These are phyloP conservation scores for Hemibagrus guttatus DNA, from an alignment of 2,797 vertebrate genomes.

Conservation along the genomic window DNA sequence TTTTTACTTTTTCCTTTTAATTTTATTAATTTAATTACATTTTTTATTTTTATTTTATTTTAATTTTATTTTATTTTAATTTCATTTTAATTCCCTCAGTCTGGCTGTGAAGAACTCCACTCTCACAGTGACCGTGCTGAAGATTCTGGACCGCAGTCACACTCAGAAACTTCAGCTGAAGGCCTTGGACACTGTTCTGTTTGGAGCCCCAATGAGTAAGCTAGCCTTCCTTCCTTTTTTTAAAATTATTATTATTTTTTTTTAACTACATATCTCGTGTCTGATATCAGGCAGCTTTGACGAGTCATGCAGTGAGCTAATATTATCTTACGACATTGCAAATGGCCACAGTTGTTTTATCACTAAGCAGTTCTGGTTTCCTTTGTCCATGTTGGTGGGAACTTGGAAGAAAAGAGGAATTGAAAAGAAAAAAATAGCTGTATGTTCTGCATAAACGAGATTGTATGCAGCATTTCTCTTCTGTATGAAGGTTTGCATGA, in stretches of 20 bases:
- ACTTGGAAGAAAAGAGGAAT: neutral
- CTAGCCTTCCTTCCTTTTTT: constrained; percentile 43
- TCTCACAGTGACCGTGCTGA: constrained; percentile 86
- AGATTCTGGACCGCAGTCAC: constrained; percentile 94
- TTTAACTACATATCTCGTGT: too few species aligned
- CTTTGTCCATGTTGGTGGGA: neutral
- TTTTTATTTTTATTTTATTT: too few species aligned
- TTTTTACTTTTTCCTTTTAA: too few species aligned
- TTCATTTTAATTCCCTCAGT: constrained; percentile 68
- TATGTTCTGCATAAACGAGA: neutral
- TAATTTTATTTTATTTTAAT: neutral
- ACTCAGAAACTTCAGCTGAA: constrained; percentile 96
- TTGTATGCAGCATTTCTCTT: neutral
- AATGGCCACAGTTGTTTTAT: neutral
- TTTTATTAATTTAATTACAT: too few species aligned
- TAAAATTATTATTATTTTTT: neutral
- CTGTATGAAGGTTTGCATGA: neutral
- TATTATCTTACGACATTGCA: neutral
- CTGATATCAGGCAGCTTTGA: too few species aligned
- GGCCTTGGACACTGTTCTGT: constrained; percentile 92
- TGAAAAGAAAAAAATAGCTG: neutral
- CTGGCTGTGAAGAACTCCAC: constrained; percentile 91
- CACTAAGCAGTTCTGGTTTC: neutral
- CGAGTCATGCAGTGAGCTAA: neutral
- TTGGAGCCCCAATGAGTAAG: constrained; percentile 92